Conservation (phyloP, 2,888 invertebrate species). For the Oasisia sp. region DNA sequence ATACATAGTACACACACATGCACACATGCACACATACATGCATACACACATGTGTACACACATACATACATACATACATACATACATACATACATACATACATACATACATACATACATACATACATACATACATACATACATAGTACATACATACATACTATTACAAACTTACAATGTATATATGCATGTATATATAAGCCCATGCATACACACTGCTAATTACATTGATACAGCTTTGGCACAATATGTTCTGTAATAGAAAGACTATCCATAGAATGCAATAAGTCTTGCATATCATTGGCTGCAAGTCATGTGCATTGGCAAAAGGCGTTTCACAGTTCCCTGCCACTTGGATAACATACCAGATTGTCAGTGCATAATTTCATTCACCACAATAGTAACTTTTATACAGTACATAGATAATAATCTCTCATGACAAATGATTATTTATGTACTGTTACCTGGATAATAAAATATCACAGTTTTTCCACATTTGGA, state of each 20-base stretch:
- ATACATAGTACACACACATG: background rate
- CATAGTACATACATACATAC: background rate
- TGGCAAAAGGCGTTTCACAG: background rate
- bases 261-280: background rate
- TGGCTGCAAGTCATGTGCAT: background rate
- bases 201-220: background rate
- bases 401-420: background rate
- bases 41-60: too few relatives aligned
- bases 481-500: background rate
- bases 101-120: background rate
- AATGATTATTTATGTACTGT: background rate
- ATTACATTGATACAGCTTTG: background rate
- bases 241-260: background rate
- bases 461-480: background rate
- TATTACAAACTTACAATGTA: background rate
- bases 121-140: background rate
- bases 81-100: background rate
- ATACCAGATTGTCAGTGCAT: background rate
- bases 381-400: background rate
- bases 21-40: too few relatives aligned
- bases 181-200: background rate
- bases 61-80: too few relatives aligned
- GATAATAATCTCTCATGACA: background rate
- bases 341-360: background rate
- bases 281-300: background rate